Percentiles rank a stretch among this genome's conserved stretches.
phyloP scores from a whole-genome alignment of 2,888 invertebrate genomes.

The Tachina lurida region DNA sequence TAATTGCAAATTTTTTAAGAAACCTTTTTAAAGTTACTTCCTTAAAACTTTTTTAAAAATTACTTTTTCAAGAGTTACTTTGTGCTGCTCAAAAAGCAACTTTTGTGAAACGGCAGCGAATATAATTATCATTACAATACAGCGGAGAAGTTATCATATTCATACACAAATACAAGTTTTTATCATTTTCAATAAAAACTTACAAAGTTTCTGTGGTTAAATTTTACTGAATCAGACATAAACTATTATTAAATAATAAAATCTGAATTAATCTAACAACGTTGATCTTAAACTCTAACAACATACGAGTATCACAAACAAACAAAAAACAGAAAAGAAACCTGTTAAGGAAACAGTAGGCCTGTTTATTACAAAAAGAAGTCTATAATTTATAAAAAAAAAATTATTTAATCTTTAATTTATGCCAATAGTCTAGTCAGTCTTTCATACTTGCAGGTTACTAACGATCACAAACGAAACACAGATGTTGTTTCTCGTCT shows the following conservation, averaged over 20 bases:
- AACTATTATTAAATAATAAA: conserved; percentile 35
- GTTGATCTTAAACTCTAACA: conserved; percentile 37
- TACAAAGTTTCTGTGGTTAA: neutral
- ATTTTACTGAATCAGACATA: neutral
- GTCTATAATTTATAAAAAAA: conserved; percentile 41
- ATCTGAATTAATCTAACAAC: conserved; percentile 44
- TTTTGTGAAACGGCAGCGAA: neutral
- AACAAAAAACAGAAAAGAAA: neutral
- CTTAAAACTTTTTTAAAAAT: neutral
- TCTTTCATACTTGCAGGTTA: neutral
- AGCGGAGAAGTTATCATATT: neutral
- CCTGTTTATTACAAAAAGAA: conserved; percentile 2
- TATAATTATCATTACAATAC: neutral
- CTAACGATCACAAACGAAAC: conserved; percentile 5
- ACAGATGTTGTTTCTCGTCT: conserved; percentile 27
- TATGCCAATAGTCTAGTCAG: neutral
- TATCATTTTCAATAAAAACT: conserved; percentile 1
- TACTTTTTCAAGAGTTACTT: neutral
- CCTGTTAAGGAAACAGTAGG: conserved; percentile 23
- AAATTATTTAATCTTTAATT: neutral
- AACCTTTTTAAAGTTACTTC: neutral
- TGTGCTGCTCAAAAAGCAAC: neutral
- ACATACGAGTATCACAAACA: neutral
- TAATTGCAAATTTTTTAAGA: neutral
- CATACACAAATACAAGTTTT: neutral